Evolutionary conservation across 1,140 invertebrate genomes (phyloP).

Genomic region (Bombyx mori): ASM3026992v2 NC_085119.1:11806501-11807000

Average conservation of each 20-base stretch:
- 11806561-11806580: too few relatives aligned
- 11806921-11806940: too few relatives aligned
- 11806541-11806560: too few relatives aligned
- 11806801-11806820: constrained; percentile 39
- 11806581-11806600: too few relatives aligned
- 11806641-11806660: constrained; percentile 33
- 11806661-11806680: constrained; percentile 38
- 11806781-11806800: constrained; percentile 25
- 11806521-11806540: too few relatives aligned
- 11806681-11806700: constrained; percentile 46
- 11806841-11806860: constrained; percentile 37
- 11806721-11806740: constrained; percentile 41
- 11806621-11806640: too few relatives aligned
- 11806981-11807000: too few relatives aligned
- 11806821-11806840: constrained; percentile 59
- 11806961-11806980: too few relatives aligned
- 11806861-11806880: constrained; percentile 2
- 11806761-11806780: constrained; percentile 41
- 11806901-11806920: too few relatives aligned
- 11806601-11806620: too few relatives aligned
- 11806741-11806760: constrained; percentile 25
- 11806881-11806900: neutral
- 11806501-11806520: too few relatives aligned
- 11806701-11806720: constrained; percentile 57
- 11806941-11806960: too few relatives aligned